phyloP scores from a whole-genome alignment of 2,797 vertebrate species.

The Saguinus oedipus region DNA sequence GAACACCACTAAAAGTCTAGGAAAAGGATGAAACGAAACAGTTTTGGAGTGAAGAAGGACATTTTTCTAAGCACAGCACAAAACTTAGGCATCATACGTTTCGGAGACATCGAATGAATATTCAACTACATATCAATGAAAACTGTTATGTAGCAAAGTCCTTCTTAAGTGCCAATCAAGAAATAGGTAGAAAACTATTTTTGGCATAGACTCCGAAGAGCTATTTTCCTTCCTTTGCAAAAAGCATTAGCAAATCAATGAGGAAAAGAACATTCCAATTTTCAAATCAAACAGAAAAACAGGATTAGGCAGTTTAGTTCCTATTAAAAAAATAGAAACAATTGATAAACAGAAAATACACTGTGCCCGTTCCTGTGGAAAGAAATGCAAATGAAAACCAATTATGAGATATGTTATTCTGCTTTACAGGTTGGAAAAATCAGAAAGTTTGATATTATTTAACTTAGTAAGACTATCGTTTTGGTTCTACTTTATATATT shows the following conservation, averaged over 20 bases:
- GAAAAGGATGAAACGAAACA: neutral
- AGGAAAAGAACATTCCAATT: neutral
- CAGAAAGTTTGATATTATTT: neutral
- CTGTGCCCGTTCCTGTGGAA: neutral
- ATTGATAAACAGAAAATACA: neutral
- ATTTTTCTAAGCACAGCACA: neutral
- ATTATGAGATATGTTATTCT: neutral
- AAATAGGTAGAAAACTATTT: neutral
- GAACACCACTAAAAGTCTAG: neutral
- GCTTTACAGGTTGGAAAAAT: neutral
- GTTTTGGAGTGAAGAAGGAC: neutral
- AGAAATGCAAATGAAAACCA: neutral
- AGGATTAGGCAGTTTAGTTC: neutral
- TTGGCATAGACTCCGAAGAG: neutral
- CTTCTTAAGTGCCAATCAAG: neutral
- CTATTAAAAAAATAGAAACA: neutral
- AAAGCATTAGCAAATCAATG: neutral
- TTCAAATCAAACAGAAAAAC: neutral
- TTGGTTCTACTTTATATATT: neutral
- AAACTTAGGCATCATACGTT: neutral
- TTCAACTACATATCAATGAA: neutral
- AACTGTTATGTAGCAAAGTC: neutral
- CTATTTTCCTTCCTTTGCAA: neutral
- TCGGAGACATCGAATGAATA: neutral
- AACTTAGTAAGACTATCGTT: neutral